Evolutionary conservation across 2,113 vertebrate species (phyloP).

Genomic region (Thunnus thynnus): DNA sequence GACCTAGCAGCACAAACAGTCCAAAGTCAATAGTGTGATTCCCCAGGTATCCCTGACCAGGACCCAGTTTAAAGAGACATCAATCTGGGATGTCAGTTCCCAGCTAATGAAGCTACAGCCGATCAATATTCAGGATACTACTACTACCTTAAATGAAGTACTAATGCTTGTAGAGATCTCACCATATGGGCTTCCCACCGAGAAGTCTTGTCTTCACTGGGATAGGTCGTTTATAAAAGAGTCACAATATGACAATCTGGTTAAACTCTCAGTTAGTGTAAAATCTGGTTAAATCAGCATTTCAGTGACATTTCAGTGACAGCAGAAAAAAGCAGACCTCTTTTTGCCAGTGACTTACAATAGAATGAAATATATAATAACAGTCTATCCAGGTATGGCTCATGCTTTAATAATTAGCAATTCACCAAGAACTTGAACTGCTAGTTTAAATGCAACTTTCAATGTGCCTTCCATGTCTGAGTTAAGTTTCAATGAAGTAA

Average conservation of each 20-base stretch:
- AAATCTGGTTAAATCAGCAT: not conserved
- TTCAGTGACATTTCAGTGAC: no score
- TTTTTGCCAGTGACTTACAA: not conserved
- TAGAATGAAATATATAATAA: not conserved
- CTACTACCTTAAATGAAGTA: slow-evolving; percentile 84
- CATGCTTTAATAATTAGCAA: not conserved
- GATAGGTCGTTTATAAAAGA: not conserved
- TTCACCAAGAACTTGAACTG: not conserved
- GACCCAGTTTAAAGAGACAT: slow-evolving; percentile 90
- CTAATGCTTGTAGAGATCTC: slow-evolving; percentile 82
- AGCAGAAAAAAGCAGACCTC: not conserved
- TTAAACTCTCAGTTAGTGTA: not conserved
- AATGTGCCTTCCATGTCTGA: not conserved
- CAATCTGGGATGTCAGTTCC: slow-evolving; percentile 91
- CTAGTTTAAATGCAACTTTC: not conserved
- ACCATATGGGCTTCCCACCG: slow-evolving; percentile 48
- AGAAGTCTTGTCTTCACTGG: slow-evolving; percentile 39
- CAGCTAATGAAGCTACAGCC: slow-evolving; percentile 89
- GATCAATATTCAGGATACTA: slow-evolving; percentile 90
- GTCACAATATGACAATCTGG: slow-evolving; percentile 3
- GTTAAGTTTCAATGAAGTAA: not conserved
- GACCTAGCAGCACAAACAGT: slow-evolving; percentile 81
- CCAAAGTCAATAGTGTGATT: slow-evolving; percentile 86
- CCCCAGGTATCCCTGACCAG: slow-evolving; percentile 86
- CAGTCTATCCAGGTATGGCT: not conserved